Evolutionary conservation across 2,113 vertebrate genomes (phyloP).

Genomic region (Pseudonaja textilis): DNA sequence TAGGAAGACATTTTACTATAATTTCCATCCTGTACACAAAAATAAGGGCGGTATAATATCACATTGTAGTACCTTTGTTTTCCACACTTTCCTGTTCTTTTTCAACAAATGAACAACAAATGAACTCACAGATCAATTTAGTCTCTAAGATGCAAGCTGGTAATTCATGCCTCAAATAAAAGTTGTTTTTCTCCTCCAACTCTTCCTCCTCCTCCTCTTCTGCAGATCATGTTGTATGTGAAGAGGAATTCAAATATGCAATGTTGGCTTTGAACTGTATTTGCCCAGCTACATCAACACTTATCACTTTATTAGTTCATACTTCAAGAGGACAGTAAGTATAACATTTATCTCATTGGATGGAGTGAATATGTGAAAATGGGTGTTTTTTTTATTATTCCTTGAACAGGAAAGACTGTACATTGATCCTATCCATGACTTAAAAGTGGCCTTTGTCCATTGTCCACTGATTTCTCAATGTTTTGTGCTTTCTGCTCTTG

Average conservation of each 20-base stretch:
- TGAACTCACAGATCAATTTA: background rate
- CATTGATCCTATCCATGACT: background rate
- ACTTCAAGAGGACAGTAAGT: conserved; percentile 97
- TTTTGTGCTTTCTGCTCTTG: background rate
- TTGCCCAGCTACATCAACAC: conserved; percentile 93
- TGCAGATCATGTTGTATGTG: conserved; percentile 96
- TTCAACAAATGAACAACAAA: background rate
- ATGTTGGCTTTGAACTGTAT: conserved; percentile 96
- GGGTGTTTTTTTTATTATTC: background rate
- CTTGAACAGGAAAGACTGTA: background rate
- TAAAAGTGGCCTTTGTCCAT: background rate
- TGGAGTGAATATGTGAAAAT: background rate
- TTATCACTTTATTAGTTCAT: conserved; percentile 93
- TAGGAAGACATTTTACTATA: background rate
- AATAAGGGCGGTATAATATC: background rate
- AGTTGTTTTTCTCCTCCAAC: background rate
- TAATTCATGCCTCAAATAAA: background rate
- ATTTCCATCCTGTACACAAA: no score
- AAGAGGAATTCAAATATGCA: conserved; percentile 97
- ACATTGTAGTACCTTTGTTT: background rate
- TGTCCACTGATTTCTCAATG: background rate
- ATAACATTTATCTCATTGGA: conserved; percentile 34
- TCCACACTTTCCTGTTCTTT: no score
- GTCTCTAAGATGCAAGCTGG: no score
- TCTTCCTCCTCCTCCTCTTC: conserved; percentile 16